Evolutionary conservation across 2,797 vertebrate genomes (phyloP).

Genomic region (Anomalospiza imberbis): DNA sequence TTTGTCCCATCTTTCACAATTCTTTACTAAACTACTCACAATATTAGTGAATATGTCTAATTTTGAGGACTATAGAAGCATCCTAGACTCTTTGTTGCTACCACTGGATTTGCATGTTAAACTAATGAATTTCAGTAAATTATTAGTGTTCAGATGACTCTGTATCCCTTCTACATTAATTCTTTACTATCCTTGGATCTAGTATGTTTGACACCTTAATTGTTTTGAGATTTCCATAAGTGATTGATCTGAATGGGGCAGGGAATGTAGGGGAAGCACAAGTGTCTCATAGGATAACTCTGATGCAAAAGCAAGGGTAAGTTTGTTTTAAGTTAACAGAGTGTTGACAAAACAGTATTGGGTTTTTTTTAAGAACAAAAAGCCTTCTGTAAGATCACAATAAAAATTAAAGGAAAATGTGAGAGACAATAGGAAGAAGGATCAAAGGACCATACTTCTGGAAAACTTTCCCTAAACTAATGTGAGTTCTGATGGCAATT

Average conservation of each 20-base stretch:
- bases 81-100: not conserved
- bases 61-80: conserved; percentile 48
- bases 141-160: not conserved
- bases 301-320: not conserved
- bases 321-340: not conserved
- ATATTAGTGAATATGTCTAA: not conserved
- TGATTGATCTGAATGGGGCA: not conserved
- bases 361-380: not conserved
- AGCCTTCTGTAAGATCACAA: not conserved
- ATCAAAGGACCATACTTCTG: not conserved
- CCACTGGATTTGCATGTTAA: not conserved
- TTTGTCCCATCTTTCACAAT: not conserved
- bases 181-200: not conserved
- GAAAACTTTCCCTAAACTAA: not conserved
- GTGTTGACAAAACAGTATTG: not conserved
- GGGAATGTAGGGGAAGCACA: not conserved
- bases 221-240: not conserved
- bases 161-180: not conserved
- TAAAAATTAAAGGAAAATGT: not conserved
- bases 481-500: not conserved
- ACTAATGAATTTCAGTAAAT: not conserved
- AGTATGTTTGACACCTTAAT: not conserved
- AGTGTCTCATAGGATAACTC: not conserved
- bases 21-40: conserved; percentile 18
- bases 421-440: not conserved